Evolutionary conservation across 2,113 vertebrate genomes (phyloP).

Genomic region (Neolamprologus caudopunctatus): DNA sequence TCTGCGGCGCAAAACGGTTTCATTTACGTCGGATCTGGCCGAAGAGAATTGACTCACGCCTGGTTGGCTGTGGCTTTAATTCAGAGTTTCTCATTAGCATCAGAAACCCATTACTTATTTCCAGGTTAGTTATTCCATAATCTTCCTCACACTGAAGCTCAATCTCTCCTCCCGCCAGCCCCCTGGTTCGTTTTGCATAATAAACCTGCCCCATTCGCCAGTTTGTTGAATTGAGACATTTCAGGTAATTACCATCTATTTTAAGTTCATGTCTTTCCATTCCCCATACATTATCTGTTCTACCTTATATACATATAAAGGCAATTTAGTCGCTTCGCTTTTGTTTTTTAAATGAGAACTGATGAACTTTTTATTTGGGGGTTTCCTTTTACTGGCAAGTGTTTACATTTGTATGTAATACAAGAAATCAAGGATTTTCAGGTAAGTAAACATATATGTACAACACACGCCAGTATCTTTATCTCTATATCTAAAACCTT

Average conservation of each 20-base stretch:
- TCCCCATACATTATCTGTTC: slow-evolving; percentile 11
- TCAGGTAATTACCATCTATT: slow-evolving; percentile 55
- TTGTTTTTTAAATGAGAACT: not conserved
- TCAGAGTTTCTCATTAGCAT: slow-evolving; percentile 47
- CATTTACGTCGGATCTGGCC: slow-evolving; percentile 25
- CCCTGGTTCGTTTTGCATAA: slow-evolving; percentile 40
- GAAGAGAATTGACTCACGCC: slow-evolving; percentile 35
- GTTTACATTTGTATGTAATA: not conserved
- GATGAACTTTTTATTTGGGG: not conserved
- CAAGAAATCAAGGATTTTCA: not conserved
- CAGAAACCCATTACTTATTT: slow-evolving; percentile 41
- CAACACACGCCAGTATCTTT: not conserved
- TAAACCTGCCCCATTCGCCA: slow-evolving; percentile 38
- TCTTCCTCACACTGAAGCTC: not conserved
- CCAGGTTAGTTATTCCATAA: slow-evolving; percentile 50
- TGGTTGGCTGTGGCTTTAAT: slow-evolving; percentile 25
- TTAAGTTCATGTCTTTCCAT: slow-evolving; percentile 36
- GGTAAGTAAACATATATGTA: not conserved
- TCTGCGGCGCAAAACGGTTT: slow-evolving; percentile 17
- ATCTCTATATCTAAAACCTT: not conserved
- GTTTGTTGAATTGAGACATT: slow-evolving; percentile 25
- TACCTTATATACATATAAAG: not conserved
- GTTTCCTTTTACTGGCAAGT: not conserved
- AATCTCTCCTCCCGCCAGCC: not conserved
- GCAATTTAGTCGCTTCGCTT: not conserved